These are phyloP conservation scores for Leucoptera coffeella DNA, from an alignment of 2,888 invertebrate genomes.

Conservation along the genomic window DNA sequence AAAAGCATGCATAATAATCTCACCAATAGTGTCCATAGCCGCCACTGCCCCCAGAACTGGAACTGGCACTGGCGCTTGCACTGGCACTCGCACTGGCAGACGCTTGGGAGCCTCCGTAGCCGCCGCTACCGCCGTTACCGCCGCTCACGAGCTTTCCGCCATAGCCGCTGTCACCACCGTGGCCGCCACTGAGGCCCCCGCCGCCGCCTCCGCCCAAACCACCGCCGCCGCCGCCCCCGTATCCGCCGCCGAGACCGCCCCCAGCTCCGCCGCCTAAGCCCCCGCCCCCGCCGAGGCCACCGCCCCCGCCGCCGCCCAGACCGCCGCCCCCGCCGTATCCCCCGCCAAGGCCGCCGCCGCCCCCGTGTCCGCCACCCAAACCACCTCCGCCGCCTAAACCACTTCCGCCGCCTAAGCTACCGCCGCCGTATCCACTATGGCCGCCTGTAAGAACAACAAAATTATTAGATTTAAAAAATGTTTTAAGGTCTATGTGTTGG, in stretches of 20 bases:
- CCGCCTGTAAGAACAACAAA: too few relatives aligned
- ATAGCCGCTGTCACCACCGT: slow-evolving; percentile 8
- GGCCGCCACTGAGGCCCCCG: slow-evolving; percentile 6
- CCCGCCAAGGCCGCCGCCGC: slow-evolving; percentile 1
- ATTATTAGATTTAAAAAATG: too few relatives aligned
- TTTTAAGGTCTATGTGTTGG: too few relatives aligned
- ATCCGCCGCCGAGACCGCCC: slow-evolving; percentile 5
- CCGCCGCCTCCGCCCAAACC: slow-evolving; percentile 7
- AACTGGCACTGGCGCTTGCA: slow-evolving; percentile 8
- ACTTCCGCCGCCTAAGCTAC: slow-evolving; percentile 8
- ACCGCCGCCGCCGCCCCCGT: slow-evolving; percentile 7
- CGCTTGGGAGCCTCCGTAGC: slow-evolving; percentile 7
- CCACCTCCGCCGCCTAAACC: slow-evolving; percentile 7
- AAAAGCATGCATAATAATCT: too few relatives aligned
- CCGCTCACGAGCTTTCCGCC: slow-evolving; percentile 6
- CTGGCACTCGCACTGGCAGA: slow-evolving; percentile 9
- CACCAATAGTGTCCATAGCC: slow-evolving; percentile 11
- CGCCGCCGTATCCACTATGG: slow-evolving; percentile 1
- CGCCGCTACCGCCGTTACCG: slow-evolving; percentile 7
- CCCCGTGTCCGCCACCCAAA: slow-evolving; percentile 4
- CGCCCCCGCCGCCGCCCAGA: slow-evolving; percentile 10
- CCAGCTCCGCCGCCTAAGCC: slow-evolving; percentile 8
- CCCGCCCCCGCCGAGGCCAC: slow-evolving; percentile 6
- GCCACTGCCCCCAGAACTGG: slow-evolving; percentile 7
- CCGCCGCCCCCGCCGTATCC: slow-evolving; percentile 1